Evolutionary conservation across 2,888 invertebrate genomes (phyloP).

Genomic region (Eupelmus urozonus): DNA sequence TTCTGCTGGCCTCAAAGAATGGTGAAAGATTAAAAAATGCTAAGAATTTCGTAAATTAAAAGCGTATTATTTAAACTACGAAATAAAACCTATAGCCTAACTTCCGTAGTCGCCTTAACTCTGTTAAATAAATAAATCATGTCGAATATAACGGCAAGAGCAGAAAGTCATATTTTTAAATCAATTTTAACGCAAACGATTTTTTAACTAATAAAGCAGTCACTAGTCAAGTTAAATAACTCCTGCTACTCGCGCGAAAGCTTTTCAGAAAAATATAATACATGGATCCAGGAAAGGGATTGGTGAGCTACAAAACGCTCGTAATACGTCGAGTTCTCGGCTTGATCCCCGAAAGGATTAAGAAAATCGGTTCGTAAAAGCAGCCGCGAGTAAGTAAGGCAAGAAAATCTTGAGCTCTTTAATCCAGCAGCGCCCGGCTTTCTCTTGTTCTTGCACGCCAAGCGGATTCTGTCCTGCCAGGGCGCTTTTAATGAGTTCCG

Average conservation of each 20-base stretch:
- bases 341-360: conserved; percentile 33
- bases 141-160: too few relatives aligned
- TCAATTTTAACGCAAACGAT: too few relatives aligned
- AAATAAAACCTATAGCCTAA: too few relatives aligned
- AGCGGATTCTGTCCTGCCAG: neutral
- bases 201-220: too few relatives aligned
- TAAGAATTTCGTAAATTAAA: too few relatives aligned
- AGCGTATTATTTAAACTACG: too few relatives aligned
- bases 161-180: too few relatives aligned
- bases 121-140: too few relatives aligned
- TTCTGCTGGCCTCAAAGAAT: too few relatives aligned
- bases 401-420: conserved; percentile 42
- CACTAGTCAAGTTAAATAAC: neutral
- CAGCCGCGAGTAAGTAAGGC: conserved; percentile 27
- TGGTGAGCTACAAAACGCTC: neutral
- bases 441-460: conserved; percentile 34
- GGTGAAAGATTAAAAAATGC: too few relatives aligned
- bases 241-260: neutral
- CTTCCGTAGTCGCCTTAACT: too few relatives aligned
- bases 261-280: neutral
- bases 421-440: conserved; percentile 46
- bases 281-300: neutral
- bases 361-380: conserved; percentile 50
- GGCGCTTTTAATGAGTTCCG: conserved; percentile 42
- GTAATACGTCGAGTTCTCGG: conserved; percentile 17